Percentiles rank a stretch among this genome's conserved stretches.
Evolutionary conservation across 2,888 invertebrate species (phyloP).

Genomic region (Nyleta sp.): DNA sequence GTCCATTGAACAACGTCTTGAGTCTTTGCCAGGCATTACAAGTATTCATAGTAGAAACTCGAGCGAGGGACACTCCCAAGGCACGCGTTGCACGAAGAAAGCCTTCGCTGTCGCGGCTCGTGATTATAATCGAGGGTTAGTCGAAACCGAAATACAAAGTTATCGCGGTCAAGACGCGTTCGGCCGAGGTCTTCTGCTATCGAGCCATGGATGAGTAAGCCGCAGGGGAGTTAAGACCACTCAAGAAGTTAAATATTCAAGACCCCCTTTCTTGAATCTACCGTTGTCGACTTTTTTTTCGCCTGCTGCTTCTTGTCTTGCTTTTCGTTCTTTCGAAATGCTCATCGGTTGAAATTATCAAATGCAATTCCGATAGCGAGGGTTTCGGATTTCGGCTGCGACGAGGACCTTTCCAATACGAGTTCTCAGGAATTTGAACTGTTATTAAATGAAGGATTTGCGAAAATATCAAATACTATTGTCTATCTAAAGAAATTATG

Average conservation of each 20-base stretch:
- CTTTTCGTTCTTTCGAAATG: conserved; percentile 23
- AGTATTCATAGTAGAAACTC: conserved; percentile 56
- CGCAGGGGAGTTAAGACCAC: conserved; percentile 63
- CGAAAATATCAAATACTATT: too few relatives aligned
- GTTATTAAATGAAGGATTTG: too few relatives aligned
- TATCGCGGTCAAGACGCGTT: conserved; percentile 63
- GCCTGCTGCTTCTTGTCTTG: conserved; percentile 53
- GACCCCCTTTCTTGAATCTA: conserved; percentile 62
- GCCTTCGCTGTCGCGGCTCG: conserved; percentile 42
- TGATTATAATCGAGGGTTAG: conserved; percentile 63
- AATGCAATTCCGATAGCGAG: conserved; percentile 16
- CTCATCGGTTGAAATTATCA: conserved; percentile 33
- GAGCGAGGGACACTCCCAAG: conserved; percentile 58
- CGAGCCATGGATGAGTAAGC: conserved; percentile 53
- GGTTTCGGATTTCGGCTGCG: background rate
- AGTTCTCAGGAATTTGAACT: background rate
- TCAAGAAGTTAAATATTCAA: conserved; percentile 72
- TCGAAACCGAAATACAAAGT: conserved; percentile 57
- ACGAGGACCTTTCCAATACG: background rate
- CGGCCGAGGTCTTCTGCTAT: conserved; percentile 54
- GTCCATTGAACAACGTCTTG: conserved; percentile 59
- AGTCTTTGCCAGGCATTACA: conserved; percentile 54
- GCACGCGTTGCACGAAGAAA: conserved; percentile 61
- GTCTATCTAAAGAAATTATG: too few relatives aligned
- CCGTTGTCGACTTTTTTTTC: conserved; percentile 57